Conservation (phyloP, 2,113 vertebrate species). For the Gracilinanus agilis region DNA sequence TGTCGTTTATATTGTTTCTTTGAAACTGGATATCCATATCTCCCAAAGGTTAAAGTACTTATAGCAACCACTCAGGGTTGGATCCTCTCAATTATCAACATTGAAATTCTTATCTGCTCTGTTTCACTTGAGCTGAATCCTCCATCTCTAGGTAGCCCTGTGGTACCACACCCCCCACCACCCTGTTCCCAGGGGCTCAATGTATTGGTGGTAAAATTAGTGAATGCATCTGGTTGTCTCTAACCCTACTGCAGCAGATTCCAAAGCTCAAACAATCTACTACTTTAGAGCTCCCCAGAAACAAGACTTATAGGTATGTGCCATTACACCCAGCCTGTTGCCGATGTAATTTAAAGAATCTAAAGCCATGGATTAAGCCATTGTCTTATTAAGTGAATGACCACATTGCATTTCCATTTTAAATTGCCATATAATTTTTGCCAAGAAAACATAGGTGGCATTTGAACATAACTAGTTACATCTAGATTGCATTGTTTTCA, state of each 20-base stretch:
- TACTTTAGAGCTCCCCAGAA: background rate
- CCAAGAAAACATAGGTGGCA: background rate
- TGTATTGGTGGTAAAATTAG: background rate
- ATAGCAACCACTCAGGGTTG: background rate
- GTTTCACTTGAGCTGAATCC: background rate
- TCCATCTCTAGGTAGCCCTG: background rate
- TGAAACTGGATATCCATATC: background rate
- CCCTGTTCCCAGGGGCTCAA: background rate
- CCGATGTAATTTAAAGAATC: background rate
- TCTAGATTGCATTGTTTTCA: background rate
- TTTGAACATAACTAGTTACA: background rate
- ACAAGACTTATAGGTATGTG: background rate
- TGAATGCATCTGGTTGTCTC: background rate
- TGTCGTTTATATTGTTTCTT: background rate
- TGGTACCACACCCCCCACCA: background rate
- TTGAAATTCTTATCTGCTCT: background rate
- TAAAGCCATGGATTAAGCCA: background rate
- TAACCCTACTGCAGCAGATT: background rate
- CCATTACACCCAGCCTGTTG: background rate
- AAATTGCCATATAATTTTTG: background rate
- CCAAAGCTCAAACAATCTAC: background rate
- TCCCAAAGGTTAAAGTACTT: background rate
- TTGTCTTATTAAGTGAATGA: background rate
- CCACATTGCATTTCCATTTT: background rate
- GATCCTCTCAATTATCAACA: background rate